Conservation (phyloP, 2,113 vertebrate genomes). For the Callocephalon fimbriatum region DNA sequence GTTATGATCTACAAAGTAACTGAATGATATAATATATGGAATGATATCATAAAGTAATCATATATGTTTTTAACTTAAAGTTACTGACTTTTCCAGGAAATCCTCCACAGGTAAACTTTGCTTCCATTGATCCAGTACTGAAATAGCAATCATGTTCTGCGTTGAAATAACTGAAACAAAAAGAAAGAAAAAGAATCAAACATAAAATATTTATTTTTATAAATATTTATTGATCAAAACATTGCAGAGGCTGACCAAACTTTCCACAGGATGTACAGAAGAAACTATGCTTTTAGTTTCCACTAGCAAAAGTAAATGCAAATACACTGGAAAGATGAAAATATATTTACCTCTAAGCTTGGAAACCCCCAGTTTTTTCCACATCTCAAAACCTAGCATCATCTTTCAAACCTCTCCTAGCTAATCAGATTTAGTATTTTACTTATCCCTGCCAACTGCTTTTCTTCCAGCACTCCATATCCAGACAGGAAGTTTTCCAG, state of each 20-base stretch:
- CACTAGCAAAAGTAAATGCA: background rate
- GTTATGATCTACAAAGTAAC: background rate
- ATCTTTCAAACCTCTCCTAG: background rate
- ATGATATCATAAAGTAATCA: background rate
- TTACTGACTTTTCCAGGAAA: slow-evolving; percentile 79
- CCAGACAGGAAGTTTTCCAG: background rate
- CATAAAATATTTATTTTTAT: background rate
- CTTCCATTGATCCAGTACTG: slow-evolving; percentile 69
- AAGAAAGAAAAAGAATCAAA: background rate
- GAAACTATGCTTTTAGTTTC: background rate
- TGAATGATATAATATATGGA: background rate
- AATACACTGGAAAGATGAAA: background rate
- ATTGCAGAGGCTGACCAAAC: background rate
- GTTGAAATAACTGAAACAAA: slow-evolving; percentile 44
- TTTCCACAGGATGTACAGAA: background rate
- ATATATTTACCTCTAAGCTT: background rate
- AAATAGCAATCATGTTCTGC: background rate
- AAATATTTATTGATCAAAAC: background rate
- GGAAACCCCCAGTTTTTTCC: background rate
- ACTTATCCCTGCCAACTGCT: background rate
- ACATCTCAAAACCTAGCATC: background rate
- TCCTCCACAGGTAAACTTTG: slow-evolving; percentile 55
- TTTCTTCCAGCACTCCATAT: background rate
- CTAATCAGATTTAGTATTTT: background rate
- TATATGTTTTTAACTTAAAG: background rate